These are phyloP conservation scores for Autographa gamma DNA, from an alignment of 2,888 invertebrate genomes.

Conservation along the genomic window DNA sequence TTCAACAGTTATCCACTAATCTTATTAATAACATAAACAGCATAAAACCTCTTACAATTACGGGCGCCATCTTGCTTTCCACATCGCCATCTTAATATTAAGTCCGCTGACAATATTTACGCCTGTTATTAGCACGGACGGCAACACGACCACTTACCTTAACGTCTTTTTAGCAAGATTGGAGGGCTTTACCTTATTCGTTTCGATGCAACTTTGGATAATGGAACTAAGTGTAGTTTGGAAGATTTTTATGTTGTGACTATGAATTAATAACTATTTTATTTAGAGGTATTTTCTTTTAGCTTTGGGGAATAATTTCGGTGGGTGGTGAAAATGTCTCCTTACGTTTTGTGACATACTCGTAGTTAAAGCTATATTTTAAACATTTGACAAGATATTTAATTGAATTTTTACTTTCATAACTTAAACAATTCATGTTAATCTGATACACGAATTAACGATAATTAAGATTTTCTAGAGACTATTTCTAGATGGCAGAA, in stretches of 20 bases:
- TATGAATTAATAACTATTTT: slow-evolving; percentile 15
- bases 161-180: slow-evolving; percentile 74
- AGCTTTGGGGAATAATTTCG: too few species aligned
- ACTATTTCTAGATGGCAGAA: too few species aligned
- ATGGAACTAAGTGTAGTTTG: slow-evolving; percentile 41
- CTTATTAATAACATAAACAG: background rate
- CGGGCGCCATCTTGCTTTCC: slow-evolving; percentile 24
- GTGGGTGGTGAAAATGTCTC: too few species aligned
- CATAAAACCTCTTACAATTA: slow-evolving; percentile 24
- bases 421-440: too few species aligned
- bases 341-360: too few species aligned
- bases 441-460: too few species aligned
- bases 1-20: too few species aligned
- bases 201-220: slow-evolving; percentile 38
- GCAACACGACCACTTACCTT: slow-evolving; percentile 72
- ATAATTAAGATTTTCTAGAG: too few species aligned
- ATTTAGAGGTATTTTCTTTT: background rate
- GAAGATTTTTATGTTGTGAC: slow-evolving; percentile 38
- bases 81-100: slow-evolving; percentile 79
- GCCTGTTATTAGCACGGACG: slow-evolving; percentile 71
- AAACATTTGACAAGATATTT: too few species aligned
- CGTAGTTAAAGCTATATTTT: too few species aligned
- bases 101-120: slow-evolving; percentile 76
- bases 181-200: slow-evolving; percentile 62
- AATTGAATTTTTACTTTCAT: too few species aligned